Evolutionary conservation across 2,888 invertebrate genomes (phyloP), one percentile per base, ranked within the genome.

Genomic region (Pristionchus japonicus): DNA sequence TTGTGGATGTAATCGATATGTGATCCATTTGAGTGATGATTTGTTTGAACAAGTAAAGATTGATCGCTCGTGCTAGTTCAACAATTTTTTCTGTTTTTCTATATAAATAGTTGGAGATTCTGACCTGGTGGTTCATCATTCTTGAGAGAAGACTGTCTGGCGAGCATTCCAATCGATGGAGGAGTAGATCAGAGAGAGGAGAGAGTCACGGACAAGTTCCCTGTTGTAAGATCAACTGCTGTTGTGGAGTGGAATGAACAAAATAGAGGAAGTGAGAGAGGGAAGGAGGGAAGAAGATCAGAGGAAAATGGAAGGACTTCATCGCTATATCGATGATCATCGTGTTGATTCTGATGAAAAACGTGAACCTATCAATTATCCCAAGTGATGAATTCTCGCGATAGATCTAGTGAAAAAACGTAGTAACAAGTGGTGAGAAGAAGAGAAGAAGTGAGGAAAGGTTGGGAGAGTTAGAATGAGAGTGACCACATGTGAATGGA

Each of bases 181-280:
- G 20, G 74, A 40, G 40, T 13, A 74, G 37, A 74, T 74, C 74
- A 74, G 23, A 74, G 49, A 82, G 49, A 82, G 82, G 3, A 27
- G n/a, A 43, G 49, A 37, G 9, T 49, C 27, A n/a, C n/a, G 27
- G 47, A 47, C 49, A 49, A 47, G 82, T 27, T 49, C 82, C 49
- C 31, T 20, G 82, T 82, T 82, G 82, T 49, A 82, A 82, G 31
- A 82, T 82, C 49, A 49, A 52, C 49, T 47, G 49, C 49, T 82
- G 47, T 47, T 82, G 82, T 49, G 31, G 82, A 82, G 82, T 49
- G 34, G 77, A 80, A 31, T 49, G 82, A 80, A 23, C 27, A 49
- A 49, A 80, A 80, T 80, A 80, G 47, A 80, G 23, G 80, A 49
- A 49, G 47, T 15, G 82, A 82, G 47, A 17, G 49, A 82, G 49